phyloP scores from a whole-genome alignment of 2,888 invertebrate species.

The Meandrusa payeni region DNA sequence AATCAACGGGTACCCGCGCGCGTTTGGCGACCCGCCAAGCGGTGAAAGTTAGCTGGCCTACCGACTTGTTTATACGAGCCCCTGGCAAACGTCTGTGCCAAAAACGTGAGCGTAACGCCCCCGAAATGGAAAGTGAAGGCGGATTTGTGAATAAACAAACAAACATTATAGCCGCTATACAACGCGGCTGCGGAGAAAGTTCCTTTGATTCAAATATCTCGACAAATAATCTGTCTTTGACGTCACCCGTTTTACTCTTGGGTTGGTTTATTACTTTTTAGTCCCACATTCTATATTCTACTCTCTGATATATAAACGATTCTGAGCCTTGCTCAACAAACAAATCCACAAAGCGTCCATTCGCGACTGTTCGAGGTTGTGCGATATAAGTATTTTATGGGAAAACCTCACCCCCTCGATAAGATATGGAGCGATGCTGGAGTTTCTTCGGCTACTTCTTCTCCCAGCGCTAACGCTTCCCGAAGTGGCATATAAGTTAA shows the following conservation, averaged over 20 bases:
- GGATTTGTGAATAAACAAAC: constrained; percentile 44
- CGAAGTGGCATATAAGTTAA: too few species aligned
- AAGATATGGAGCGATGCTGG: too few species aligned
- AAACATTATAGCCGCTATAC: constrained; percentile 52
- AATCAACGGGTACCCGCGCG: constrained; percentile 54
- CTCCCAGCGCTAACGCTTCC: too few species aligned
- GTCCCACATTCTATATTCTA: background rate
- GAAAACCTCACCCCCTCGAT: too few species aligned
- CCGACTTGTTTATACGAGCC: constrained; percentile 66
- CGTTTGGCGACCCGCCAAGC: constrained; percentile 63
- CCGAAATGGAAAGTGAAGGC: constrained; percentile 59
- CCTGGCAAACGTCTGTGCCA: constrained; percentile 44
- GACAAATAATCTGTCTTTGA: constrained; percentile 28
- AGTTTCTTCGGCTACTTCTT: too few species aligned
- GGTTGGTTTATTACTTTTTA: constrained; percentile 8
- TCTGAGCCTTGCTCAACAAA: too few species aligned
- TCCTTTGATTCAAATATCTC: constrained; percentile 33
- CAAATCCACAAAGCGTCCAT: too few species aligned
- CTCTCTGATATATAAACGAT: too few species aligned
- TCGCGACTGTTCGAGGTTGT: too few species aligned
- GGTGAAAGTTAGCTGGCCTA: constrained; percentile 74
- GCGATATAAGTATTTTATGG: too few species aligned
- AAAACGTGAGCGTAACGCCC: constrained; percentile 43
- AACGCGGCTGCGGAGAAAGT: constrained; percentile 39
- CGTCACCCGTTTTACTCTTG: background rate